Evolutionary conservation across 2,888 invertebrate genomes (phyloP).

Genomic region (Drosophila multiciliata): DNA sequence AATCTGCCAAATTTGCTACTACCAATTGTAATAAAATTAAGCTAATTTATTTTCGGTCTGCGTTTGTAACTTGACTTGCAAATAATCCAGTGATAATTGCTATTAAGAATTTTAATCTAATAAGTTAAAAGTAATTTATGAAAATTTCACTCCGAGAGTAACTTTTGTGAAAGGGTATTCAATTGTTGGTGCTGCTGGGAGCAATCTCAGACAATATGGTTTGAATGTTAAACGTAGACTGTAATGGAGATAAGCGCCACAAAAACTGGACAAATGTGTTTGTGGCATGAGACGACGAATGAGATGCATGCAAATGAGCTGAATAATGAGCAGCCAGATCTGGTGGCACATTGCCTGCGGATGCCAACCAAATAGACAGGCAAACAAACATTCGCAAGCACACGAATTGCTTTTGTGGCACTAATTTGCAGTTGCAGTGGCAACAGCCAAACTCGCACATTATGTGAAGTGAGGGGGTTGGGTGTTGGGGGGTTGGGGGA

Average conservation of each 20-base stretch:
- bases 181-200: background rate
- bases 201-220: background rate
- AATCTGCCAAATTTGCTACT: background rate
- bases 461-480: conserved; percentile 12
- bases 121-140: background rate
- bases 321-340: conserved; percentile 71
- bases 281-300: conserved; percentile 32
- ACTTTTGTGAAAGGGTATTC: conserved; percentile 11
- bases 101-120: background rate
- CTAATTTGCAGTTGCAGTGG: conserved; percentile 66
- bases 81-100: background rate
- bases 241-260: conserved; percentile 30
- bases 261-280: conserved; percentile 43
- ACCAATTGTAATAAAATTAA: background rate
- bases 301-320: conserved; percentile 78
- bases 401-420: conserved; percentile 53
- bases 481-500: background rate
- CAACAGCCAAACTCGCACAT: conserved; percentile 34
- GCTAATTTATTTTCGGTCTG: background rate
- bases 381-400: background rate
- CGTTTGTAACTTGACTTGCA: background rate
- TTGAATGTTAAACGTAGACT: conserved; percentile 41
- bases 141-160: background rate
- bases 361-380: conserved; percentile 13
- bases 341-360: conserved; percentile 13